Evolutionary conservation across 2,888 invertebrate genomes (phyloP), one percentile per base, ranked within the genome.

Genomic region (Lithophane socia): DNA sequence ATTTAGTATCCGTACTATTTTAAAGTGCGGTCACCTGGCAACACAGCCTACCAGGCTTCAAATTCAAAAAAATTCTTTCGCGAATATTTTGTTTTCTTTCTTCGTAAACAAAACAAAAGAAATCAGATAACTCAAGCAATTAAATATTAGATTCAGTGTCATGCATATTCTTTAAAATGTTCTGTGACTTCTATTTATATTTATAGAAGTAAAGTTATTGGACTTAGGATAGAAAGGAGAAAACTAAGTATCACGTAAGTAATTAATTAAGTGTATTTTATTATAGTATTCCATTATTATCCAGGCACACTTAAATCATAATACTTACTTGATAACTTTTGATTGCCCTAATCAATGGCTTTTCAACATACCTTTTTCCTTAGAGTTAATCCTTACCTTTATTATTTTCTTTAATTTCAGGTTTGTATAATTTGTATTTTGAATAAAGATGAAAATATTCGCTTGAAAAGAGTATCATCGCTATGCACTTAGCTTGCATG

Each of bases 361-460:
- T n/a, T 18, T 7, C 12, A 21, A 21, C 13, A 16, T 8, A 12
- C 3, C n/a, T n/a, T 73, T 70, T 49, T 44, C 10, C 37, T 37
- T 37, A 37, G 37, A 37, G 37, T 37, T 37, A n/a, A 3, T 13
- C 7, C 8, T 1, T 37, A 66, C 18, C 7, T 24, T 47, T 18
- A 9, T 12, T 52, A 61, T 75, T 76, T 54, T 29, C 2, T 69
- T 60, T n/a, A 0, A 5, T 83, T 83, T 80, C 69, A 83, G 69
- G 29, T 18, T 79, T 83, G 2, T 13, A 4, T 24, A 37, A 37
- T 37, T 37, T 5, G 4, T 18, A 18, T 44, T 75, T 24, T 49
- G 0, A 52, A n/a, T n/a, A 10, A 4, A 47, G 12, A 24, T 24
- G 12, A 64, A 29, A 58, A n/a, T 56, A 37, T 44, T 49, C 0